Evolutionary conservation across 1,140 invertebrate genomes (phyloP).

Genomic region (Drosophila lacertosa): DNA sequence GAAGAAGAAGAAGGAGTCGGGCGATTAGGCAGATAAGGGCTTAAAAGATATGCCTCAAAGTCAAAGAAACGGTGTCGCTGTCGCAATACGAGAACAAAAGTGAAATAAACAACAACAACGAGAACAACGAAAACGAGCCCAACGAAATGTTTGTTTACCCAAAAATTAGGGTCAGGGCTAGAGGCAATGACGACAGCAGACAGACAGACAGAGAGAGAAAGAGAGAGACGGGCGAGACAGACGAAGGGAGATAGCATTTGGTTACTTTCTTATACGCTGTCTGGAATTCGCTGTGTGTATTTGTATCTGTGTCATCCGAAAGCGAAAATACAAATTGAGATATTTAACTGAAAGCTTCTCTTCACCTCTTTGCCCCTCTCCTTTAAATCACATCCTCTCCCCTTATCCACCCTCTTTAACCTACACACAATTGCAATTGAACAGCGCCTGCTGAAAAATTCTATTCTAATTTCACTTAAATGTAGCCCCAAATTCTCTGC

Average conservation of each 20-base stretch:
- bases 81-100: constrained; percentile 45
- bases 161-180: constrained; percentile 79
- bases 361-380: too few relatives aligned
- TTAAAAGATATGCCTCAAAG: constrained; percentile 39
- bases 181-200: constrained; percentile 45
- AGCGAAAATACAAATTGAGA: constrained; percentile 60
- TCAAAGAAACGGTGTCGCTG: constrained; percentile 12
- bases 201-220: constrained; percentile 16
- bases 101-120: constrained; percentile 18
- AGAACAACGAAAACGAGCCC: constrained; percentile 18
- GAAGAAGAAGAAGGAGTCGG: not conserved
- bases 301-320: constrained; percentile 69
- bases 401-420: not conserved
- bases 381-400: too few relatives aligned
- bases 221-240: constrained; percentile 11
- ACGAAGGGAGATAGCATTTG: constrained; percentile 12
- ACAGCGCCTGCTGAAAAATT: not conserved
- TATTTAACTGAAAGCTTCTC: constrained; percentile 14
- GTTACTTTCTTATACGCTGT: constrained; percentile 29
- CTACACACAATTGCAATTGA: not conserved
- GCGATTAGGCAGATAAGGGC: constrained; percentile 59
- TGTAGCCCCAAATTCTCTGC: constrained; percentile 27
- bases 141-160: constrained; percentile 58
- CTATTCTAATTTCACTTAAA: constrained; percentile 78
- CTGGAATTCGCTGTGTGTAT: constrained; percentile 27